Base-by-base conservation (phyloP, 2,888 invertebrate species). In the Pheosia gnoma region DNA sequence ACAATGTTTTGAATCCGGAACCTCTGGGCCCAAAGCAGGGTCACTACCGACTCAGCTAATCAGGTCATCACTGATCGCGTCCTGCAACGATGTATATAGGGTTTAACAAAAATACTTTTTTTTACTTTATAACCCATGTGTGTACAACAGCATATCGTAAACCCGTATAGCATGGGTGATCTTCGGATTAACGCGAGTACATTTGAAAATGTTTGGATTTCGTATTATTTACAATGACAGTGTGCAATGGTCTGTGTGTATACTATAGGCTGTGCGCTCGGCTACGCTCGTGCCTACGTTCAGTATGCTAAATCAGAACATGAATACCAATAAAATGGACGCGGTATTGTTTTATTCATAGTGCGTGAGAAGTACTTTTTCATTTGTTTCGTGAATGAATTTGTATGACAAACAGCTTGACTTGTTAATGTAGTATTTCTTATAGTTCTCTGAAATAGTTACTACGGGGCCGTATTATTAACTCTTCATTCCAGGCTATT, bases 301-400 rank as follows among this genome's bases (percentile, higher is more conserved):
- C 71, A 57, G 67, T 78, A 78, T 79, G 79, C 76, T 72, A 75
- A 75, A 74, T 68, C 62, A 65, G 55, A 68, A 67, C 64, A 59
- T 52, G 72, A 68, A 69, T 60, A 62, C 70, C 65, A 65, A 67
- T 62, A 73, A 75, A 77, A 79, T 76, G 82, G 85, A 84, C 75
- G 66, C 75, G 85, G 82, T 72, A 79, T 83, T 80, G 75, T 78
- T 76, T 81, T 77, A 58, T 58, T 79, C 74, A 43, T 54, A 11
- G 49, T 70, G 39, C 39, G 71, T 79, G 77, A 38, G 54, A 51
- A 51, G 25, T 51, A 51, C 4, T 7, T 25, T 10, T 51, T 25
- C 4, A 51, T 8, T 51, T 4, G 2, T 25, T 4, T 51, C 51
- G 51, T 25, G 51, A 51, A 51, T 25, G 51, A 51, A 51, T 25